These are phyloP conservation scores for Deilephila elpenor DNA, from an alignment of 2,888 invertebrate genomes.

Conservation along the genomic window DNA sequence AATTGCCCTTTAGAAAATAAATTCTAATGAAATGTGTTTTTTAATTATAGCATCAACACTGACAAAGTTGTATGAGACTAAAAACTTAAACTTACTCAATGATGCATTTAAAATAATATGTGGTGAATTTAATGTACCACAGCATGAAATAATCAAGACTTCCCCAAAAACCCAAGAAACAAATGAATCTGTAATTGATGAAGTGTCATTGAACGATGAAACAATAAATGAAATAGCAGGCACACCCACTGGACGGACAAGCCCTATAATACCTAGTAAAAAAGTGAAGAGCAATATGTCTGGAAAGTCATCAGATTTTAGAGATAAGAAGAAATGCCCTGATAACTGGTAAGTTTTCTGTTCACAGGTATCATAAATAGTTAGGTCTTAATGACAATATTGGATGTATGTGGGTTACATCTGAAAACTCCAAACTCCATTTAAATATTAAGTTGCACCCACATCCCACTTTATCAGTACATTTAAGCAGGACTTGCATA, in stretches of 20 bases:
- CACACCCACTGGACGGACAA: conserved; percentile 68
- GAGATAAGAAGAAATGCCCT: conserved; percentile 73
- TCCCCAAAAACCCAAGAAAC: conserved; percentile 17
- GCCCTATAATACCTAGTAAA: conserved; percentile 70
- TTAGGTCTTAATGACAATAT: too few species aligned
- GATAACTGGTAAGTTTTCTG: conserved; percentile 59
- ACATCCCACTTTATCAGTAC: too few species aligned
- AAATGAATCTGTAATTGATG: conserved; percentile 44
- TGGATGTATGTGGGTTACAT: too few species aligned
- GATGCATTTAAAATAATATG: conserved; percentile 66
- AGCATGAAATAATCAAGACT: not conserved
- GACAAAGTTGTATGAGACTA: conserved; percentile 65
- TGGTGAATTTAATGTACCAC: conserved; percentile 43
- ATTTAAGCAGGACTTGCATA: too few species aligned
- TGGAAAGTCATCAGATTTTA: conserved; percentile 49
- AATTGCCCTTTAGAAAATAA: not conserved
- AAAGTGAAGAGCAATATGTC: conserved; percentile 48
- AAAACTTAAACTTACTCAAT: conserved; percentile 60
- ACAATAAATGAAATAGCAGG: conserved; percentile 70
- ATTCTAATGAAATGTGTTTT: conserved; percentile 26
- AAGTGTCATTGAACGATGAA: conserved; percentile 54
- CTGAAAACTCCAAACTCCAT: too few species aligned
- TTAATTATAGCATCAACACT: conserved; percentile 58
- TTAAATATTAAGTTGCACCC: too few species aligned
- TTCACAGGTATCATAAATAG: too few species aligned